A percentile compares a stretch with the other conserved stretches of the same genome.
phyloP scores from a whole-genome alignment of 2,113 vertebrate genomes.

The Laticauda laticaudata region DNA sequence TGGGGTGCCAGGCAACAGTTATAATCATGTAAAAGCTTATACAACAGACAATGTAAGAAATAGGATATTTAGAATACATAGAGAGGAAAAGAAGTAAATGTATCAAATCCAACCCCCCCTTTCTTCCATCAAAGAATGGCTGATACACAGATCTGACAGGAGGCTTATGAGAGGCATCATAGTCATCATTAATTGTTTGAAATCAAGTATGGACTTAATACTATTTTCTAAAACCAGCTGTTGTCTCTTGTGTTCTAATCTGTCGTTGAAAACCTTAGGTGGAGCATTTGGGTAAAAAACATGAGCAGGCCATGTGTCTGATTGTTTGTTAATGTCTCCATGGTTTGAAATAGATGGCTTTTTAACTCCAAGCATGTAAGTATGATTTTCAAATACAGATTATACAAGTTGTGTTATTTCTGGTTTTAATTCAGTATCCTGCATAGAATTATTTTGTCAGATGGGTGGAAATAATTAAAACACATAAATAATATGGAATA shows the following conservation, averaged over 20 bases:
- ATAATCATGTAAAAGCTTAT: too few species aligned
- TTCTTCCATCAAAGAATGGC: too few species aligned
- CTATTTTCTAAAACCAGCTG: background rate
- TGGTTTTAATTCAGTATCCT: background rate
- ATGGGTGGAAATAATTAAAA: background rate
- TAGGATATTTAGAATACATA: too few species aligned
- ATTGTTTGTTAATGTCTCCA: background rate
- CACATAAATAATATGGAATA: background rate
- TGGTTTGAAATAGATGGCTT: background rate
- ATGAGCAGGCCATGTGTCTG: background rate
- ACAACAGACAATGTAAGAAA: too few species aligned
- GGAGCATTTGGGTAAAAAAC: background rate
- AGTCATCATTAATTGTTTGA: background rate
- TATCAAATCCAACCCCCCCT: too few species aligned
- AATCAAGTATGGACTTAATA: background rate
- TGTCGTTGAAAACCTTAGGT: background rate
- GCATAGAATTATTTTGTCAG: background rate
- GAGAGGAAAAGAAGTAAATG: too few species aligned
- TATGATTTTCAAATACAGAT: background rate
- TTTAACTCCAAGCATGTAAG: background rate
- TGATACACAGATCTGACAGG: background rate
- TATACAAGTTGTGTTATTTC: background rate
- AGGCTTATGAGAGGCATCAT: background rate
- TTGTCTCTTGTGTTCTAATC: background rate
- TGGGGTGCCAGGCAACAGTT: too few species aligned